Evolutionary conservation across 2,797 vertebrate genomes (phyloP).

Genomic region (Etheostoma nigrum): DNA sequence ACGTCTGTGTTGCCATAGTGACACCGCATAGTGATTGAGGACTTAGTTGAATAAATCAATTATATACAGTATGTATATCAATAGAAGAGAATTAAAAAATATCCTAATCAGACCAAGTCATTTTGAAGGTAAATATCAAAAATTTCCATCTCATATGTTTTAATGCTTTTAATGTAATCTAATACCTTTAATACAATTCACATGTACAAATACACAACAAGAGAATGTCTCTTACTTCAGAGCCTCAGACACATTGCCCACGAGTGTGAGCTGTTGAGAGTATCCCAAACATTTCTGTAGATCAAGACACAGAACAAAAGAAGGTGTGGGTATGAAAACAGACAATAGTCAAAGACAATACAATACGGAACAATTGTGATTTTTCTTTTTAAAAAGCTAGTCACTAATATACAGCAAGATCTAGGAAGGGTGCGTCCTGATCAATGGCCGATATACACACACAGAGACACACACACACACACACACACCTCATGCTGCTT

Average conservation of each 20-base stretch:
- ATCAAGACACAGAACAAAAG: constrained; percentile 9
- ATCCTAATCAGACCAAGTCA: background rate
- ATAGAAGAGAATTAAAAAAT: background rate
- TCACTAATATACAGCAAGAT: background rate
- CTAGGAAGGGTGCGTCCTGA: too few relatives aligned
- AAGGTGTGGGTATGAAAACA: background rate
- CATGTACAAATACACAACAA: constrained; percentile 1
- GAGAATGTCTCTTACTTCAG: constrained; percentile 84
- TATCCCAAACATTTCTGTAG: constrained; percentile 88
- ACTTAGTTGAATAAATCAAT: background rate
- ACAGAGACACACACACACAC: too few relatives aligned
- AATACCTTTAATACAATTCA: background rate
- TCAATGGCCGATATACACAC: too few relatives aligned
- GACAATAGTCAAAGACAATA: background rate
- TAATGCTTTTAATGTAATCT: background rate
- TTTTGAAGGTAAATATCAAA: background rate
- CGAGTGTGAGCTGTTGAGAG: constrained; percentile 88
- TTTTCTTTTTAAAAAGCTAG: background rate
- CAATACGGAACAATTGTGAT: background rate
- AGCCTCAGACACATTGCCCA: constrained; percentile 89
- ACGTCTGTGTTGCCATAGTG: constrained; percentile 1
- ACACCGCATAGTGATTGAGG: background rate
- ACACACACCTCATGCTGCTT: constrained; percentile 87
- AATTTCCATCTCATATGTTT: background rate
- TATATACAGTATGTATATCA: background rate